phyloP scores from a whole-genome alignment of 2,113 vertebrate species.

The Istiophorus platypterus region DNA sequence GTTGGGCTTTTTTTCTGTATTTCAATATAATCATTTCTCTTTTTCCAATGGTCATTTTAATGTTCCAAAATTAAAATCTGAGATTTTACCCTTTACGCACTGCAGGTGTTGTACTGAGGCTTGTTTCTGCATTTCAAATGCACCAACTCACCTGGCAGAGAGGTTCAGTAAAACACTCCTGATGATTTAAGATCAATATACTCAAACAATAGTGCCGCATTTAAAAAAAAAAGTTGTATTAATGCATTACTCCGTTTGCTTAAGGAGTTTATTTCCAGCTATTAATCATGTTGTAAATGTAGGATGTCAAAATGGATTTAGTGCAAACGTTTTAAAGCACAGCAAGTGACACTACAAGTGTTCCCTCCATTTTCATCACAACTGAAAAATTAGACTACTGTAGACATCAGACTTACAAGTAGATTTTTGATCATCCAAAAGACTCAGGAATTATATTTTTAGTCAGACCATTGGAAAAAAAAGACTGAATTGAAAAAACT shows the following conservation, averaged over 20 bases:
- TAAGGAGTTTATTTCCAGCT: conserved; percentile 57
- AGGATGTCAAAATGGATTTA: conserved; percentile 44
- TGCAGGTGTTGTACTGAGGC: conserved; percentile 12
- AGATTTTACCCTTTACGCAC: neutral
- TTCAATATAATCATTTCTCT: neutral
- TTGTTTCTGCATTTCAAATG: conserved; percentile 30
- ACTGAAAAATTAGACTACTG: conserved; percentile 13
- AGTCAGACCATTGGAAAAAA: neutral
- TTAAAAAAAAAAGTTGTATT: conserved; percentile 70
- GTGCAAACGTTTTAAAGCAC: conserved; percentile 50
- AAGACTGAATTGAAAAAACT: neutral
- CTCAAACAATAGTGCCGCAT: conserved; percentile 44
- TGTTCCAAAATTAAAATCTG: neutral
- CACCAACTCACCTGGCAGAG: conserved; percentile 45
- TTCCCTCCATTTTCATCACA: conserved; percentile 56
- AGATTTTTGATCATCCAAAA: neutral
- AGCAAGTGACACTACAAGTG: conserved; percentile 21
- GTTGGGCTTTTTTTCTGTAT: neutral
- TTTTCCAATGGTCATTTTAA: neutral
- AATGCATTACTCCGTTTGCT: conserved; percentile 65
- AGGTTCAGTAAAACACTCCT: conserved; percentile 27
- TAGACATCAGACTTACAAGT: neutral
- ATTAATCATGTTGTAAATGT: conserved; percentile 66
- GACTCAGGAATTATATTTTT: conserved; percentile 1
- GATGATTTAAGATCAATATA: conserved; percentile 63